These are phyloP conservation scores for Ailuropoda melanoleuca DNA, from an alignment of 2,113 vertebrate species.

Conservation along the genomic window DNA sequence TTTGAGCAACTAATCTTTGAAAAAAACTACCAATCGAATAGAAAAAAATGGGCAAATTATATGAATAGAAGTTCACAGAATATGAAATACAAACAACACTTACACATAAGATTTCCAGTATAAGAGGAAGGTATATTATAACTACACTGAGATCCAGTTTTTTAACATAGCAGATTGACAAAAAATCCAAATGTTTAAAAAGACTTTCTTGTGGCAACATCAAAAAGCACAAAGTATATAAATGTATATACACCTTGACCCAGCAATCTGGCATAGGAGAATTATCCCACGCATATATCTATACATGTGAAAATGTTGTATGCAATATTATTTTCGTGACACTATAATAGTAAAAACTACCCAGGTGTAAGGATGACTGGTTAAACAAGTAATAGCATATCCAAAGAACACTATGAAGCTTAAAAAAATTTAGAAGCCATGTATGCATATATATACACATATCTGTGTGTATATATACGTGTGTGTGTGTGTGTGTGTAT, in stretches of 20 bases:
- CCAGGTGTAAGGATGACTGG: background rate
- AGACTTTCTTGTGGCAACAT: background rate
- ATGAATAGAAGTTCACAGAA: background rate
- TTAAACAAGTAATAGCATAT: background rate
- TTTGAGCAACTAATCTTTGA: background rate
- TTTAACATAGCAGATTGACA: background rate
- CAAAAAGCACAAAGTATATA: background rate
- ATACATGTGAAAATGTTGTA: background rate
- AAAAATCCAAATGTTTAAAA: background rate
- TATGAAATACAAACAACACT: background rate
- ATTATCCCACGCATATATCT: background rate
- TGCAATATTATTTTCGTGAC: background rate
- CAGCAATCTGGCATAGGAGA: background rate
- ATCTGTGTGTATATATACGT: background rate
- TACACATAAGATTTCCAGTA: background rate
- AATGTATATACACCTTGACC: background rate
- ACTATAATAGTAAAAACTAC: background rate
- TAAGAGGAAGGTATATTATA: background rate
- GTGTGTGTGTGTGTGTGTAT: background rate
- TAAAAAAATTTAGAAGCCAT: background rate
- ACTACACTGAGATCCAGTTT: background rate
- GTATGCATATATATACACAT: background rate
- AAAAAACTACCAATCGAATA: background rate
- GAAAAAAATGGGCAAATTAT: background rate
- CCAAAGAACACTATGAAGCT: background rate